Evolutionary conservation across 2,888 invertebrate species (phyloP), one percentile per base, ranked within the genome.

Genomic region (Drosophila anomelani): DNA sequence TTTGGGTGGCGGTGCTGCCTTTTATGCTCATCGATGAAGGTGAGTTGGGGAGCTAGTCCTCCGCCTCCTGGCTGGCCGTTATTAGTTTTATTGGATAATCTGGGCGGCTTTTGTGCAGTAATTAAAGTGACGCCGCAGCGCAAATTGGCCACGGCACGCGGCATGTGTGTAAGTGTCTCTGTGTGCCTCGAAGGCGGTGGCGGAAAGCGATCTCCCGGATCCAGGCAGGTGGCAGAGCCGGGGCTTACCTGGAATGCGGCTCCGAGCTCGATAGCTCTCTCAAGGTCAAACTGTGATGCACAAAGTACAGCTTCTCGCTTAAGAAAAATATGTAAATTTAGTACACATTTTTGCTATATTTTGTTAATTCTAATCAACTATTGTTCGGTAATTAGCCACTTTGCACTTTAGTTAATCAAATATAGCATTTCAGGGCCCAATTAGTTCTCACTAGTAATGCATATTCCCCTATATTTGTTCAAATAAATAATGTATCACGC

Each of bases 1-100:
- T 95, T 66, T 96, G 96, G 96, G 92, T 95, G 20, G 94, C 95
- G 67, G 94, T 94, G 51, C 93, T 95, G 80, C 96, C 96, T 3
- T 95, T 96, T 84, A 94, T 95, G 82, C 93, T 94, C 60, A 93
- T 94, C 78, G 94, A 94, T 88, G 93, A 94, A 93, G 94, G 95
- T 93, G 88, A 86, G 90, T 85, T 55, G 58, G 15, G 13, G 12
- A 39, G 41, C 23, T 23, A 15, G 26, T 32, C 32, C 47, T 29
- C n/a, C 10, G 29, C 17, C 51, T 36, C 34, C 20, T 36, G 36
- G 9, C 23, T 36, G 10, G 36, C 1, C 26, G 17, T 39, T 46
- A 43, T 74, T n/a, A 39, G 54, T 75, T 85, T 85, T 78, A 84
- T 89, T 89, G 66, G 84, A 77, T 81, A 85, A 89, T 76, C 77